These are phyloP conservation scores for Sinocyclocheilus maitianheensis DNA, from an alignment of 2,113 vertebrate genomes.

Conservation along the genomic window DNA sequence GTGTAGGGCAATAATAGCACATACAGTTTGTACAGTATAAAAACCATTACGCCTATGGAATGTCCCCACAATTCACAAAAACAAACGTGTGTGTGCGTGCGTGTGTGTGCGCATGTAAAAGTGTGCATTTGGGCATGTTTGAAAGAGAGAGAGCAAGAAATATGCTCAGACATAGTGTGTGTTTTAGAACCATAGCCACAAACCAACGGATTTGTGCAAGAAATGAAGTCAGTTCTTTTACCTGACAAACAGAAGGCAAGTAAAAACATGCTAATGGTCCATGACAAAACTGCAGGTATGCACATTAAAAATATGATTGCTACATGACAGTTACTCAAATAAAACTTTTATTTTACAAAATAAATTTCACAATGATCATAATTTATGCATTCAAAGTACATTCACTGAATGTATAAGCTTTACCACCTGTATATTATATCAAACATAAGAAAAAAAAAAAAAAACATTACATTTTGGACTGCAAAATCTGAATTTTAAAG, in stretches of 20 bases:
- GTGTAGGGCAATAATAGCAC: no score
- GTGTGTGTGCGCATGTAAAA: neutral
- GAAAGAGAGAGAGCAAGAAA: neutral
- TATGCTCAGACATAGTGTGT: neutral
- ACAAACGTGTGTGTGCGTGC: slow-evolving; percentile 15
- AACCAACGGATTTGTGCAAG: neutral
- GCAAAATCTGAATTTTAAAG: neutral
- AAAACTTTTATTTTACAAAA: neutral
- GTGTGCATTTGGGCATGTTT: neutral
- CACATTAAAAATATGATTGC: neutral
- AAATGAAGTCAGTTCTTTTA: slow-evolving; percentile 6
- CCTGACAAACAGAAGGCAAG: neutral
- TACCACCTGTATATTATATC: neutral
- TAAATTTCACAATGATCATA: neutral
- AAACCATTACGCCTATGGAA: no score
- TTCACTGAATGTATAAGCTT: slow-evolving; percentile 49
- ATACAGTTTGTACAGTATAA: no score
- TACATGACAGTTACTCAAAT: neutral
- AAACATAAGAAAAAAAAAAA: neutral
- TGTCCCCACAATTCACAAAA: no score
- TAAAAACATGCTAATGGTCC: slow-evolving; percentile 1
- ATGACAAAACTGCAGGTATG: neutral
- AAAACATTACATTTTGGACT: neutral
- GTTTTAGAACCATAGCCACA: slow-evolving; percentile 27
- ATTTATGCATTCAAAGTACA: neutral